These are phyloP conservation scores for Diloba caeruleocephala DNA, from an alignment of 2,888 invertebrate genomes.

Conservation along the genomic window DNA sequence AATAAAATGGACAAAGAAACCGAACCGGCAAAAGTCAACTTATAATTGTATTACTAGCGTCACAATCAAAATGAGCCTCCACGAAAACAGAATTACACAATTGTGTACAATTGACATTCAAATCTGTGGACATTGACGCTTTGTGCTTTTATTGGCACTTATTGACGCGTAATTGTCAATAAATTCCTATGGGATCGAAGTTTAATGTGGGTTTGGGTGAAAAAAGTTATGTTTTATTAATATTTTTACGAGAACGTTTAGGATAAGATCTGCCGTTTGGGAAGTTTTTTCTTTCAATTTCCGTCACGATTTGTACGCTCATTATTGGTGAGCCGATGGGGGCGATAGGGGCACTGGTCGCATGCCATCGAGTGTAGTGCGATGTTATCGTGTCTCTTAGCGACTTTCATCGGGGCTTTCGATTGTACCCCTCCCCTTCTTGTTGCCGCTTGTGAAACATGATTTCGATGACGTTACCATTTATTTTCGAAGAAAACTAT, in stretches of 20 bases:
- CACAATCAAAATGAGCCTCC: slow-evolving; percentile 86
- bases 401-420: slow-evolving; percentile 85
- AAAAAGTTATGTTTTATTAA: slow-evolving; percentile 90
- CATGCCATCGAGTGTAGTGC: slow-evolving; percentile 77
- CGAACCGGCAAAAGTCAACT: slow-evolving; percentile 80
- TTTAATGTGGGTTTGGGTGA: slow-evolving; percentile 89
- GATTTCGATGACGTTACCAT: slow-evolving; percentile 83
- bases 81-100: slow-evolving; percentile 87
- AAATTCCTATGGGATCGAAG: slow-evolving; percentile 88
- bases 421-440: slow-evolving; percentile 72
- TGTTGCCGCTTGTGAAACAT: slow-evolving; percentile 75
- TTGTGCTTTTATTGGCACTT: slow-evolving; percentile 88
- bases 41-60: slow-evolving; percentile 84
- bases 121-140: slow-evolving; percentile 87
- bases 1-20: slow-evolving; percentile 81
- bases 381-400: slow-evolving; percentile 85
- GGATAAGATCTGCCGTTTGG: slow-evolving; percentile 87
- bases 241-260: slow-evolving; percentile 89
- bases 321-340: slow-evolving; percentile 86
- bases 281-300: slow-evolving; percentile 89
- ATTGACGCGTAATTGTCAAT: slow-evolving; percentile 89
- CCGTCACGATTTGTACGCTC: slow-evolving; percentile 88
- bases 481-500: slow-evolving; percentile 72
- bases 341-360: slow-evolving; percentile 88
- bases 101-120: slow-evolving; percentile 89